These are phyloP conservation scores for Ictalurus furcatus DNA, from an alignment of 2,113 vertebrate species.

Conservation along the genomic window DNA sequence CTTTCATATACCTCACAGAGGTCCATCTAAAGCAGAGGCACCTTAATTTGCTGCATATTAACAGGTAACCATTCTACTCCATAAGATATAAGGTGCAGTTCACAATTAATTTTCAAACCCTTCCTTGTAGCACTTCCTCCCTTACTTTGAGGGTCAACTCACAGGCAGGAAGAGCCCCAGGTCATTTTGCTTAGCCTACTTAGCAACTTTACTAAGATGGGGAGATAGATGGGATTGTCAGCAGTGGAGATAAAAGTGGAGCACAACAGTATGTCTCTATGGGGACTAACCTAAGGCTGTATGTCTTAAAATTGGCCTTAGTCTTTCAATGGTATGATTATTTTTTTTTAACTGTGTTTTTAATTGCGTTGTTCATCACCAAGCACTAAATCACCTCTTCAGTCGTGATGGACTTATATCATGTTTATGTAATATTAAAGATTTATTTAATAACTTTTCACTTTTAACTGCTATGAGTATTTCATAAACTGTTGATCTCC, in stretches of 20 bases:
- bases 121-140: not conserved
- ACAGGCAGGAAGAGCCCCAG: conserved; percentile 10
- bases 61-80: not conserved
- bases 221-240: conserved; percentile 30
- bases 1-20: not conserved
- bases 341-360: not conserved
- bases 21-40: too few relatives aligned
- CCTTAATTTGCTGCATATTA: too few relatives aligned
- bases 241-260: conserved; percentile 14
- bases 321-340: not conserved
- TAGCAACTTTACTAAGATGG: conserved; percentile 9
- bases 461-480: too few relatives aligned
- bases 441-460: not conserved
- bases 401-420: not conserved
- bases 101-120: conserved; percentile 12
- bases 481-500: too few relatives aligned
- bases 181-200: conserved; percentile 24
- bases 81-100: not conserved
- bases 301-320: not conserved
- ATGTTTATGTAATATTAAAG: not conserved
- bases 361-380: not conserved
- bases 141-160: not conserved
- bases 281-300: not conserved
- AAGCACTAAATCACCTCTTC: not conserved
- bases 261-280: not conserved